phyloP scores from a whole-genome alignment of 1,140 invertebrate species.

The Dysdera silvatica region DNA sequence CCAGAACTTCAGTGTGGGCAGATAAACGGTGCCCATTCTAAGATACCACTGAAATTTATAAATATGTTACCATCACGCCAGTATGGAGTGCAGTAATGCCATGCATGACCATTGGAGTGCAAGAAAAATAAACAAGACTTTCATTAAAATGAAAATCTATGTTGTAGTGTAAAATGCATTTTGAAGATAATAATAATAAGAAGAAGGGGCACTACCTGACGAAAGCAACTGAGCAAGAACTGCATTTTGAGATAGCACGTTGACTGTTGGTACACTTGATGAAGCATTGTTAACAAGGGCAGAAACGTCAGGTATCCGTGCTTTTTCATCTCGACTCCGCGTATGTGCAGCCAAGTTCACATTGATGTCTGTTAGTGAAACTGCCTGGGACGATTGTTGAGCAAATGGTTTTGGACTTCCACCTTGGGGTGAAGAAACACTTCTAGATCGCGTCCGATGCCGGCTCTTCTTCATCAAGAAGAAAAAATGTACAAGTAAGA shows the following conservation, averaged over 20 bases:
- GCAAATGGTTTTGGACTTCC: constrained; percentile 12
- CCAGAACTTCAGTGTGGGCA: too few species aligned
- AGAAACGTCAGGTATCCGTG: neutral
- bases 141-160: too few species aligned
- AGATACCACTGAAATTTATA: too few species aligned
- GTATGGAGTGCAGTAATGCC: too few species aligned
- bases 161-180: too few species aligned
- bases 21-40: too few species aligned
- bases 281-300: constrained; percentile 6
- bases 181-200: neutral
- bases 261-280: neutral
- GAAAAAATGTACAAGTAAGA: too few species aligned
- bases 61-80: too few species aligned
- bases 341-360: neutral
- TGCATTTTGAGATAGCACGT: constrained; percentile 47
- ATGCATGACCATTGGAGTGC: too few species aligned
- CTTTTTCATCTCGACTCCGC: neutral
- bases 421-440: constrained; percentile 30
- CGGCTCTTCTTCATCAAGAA: constrained; percentile 1
- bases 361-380: constrained; percentile 28
- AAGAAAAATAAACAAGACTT: too few species aligned
- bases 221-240: constrained; percentile 58
- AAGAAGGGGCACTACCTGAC: constrained; percentile 31
- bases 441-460: constrained; percentile 19
- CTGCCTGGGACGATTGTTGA: constrained; percentile 15